These are phyloP conservation scores for Chrysomela aeneicollis DNA, from an alignment of 2,888 invertebrate species.

Conservation along the genomic window DNA sequence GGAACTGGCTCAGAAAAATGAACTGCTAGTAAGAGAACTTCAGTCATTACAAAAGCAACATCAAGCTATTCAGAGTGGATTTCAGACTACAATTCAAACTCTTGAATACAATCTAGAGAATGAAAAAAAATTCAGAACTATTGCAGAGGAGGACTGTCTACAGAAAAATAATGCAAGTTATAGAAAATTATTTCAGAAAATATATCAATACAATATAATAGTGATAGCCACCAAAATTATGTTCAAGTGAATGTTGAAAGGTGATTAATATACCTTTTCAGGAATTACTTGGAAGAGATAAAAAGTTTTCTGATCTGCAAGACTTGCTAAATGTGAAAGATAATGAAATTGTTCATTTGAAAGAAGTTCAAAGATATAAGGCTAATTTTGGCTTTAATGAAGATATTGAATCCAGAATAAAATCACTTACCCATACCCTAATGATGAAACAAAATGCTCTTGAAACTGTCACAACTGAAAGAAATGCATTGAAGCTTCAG, in stretches of 20 bases:
- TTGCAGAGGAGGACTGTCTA: slow-evolving; percentile 61
- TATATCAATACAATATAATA: too few relatives aligned
- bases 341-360: slow-evolving; percentile 58
- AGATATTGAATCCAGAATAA: slow-evolving; percentile 63
- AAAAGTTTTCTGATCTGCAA: slow-evolving; percentile 60
- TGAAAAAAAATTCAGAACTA: slow-evolving; percentile 60
- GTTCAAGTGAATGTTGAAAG: too few relatives aligned
- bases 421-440: slow-evolving; percentile 79
- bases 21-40: slow-evolving; percentile 62
- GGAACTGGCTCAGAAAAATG: slow-evolving; percentile 63
- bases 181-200: too few relatives aligned
- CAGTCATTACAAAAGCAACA: slow-evolving; percentile 56
- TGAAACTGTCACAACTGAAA: slow-evolving; percentile 84
- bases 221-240: too few relatives aligned
- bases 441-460: slow-evolving; percentile 86
- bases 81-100: slow-evolving; percentile 55
- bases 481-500: slow-evolving; percentile 84
- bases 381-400: slow-evolving; percentile 62
- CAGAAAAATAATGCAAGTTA: slow-evolving; percentile 50
- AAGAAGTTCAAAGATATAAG: slow-evolving; percentile 59
- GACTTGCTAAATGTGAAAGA: slow-evolving; percentile 57
- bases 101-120: slow-evolving; percentile 58
- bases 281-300: slow-evolving; percentile 61
- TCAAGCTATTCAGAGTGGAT: slow-evolving; percentile 58
- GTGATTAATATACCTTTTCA: too few relatives aligned